These are phyloP conservation scores for Slavum lentiscoides DNA, from an alignment of 2,888 invertebrate species.

Conservation along the genomic window DNA sequence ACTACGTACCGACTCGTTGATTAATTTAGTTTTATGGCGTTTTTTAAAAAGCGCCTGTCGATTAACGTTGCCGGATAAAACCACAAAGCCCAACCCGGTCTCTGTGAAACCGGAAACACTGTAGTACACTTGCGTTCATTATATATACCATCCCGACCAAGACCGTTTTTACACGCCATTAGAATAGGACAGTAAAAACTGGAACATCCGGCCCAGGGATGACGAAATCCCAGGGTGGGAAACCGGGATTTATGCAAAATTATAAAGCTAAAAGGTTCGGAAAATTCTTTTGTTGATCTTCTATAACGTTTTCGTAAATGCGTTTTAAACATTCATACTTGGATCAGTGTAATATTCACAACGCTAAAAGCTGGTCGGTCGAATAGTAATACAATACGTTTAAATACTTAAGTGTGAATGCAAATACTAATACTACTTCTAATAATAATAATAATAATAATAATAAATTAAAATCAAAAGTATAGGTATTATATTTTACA, in stretches of 20 bases:
- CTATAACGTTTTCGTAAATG: not conserved
- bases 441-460: too few relatives aligned
- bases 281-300: conserved; percentile 17
- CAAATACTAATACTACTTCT: too few relatives aligned
- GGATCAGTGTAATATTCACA: not conserved
- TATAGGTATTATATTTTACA: too few relatives aligned
- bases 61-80: conserved; percentile 34
- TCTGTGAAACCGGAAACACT: conserved; percentile 24
- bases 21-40: conserved; percentile 21
- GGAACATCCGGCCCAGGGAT: conserved; percentile 9
- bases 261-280: not conserved
- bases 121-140: conserved; percentile 17
- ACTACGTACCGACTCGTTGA: not conserved
- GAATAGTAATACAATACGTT: not conserved
- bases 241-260: conserved; percentile 18
- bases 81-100: conserved; percentile 8
- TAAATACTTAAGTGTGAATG: too few relatives aligned
- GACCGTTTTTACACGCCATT: conserved; percentile 28
- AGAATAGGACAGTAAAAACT: not conserved
- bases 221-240: not conserved
- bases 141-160: not conserved
- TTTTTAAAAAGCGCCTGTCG: conserved; percentile 27
- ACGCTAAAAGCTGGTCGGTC: not conserved
- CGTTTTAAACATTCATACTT: not conserved
- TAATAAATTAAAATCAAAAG: too few relatives aligned